phyloP scores from a whole-genome alignment of 2,888 invertebrate species.

The Clistopyga incitator region DNA sequence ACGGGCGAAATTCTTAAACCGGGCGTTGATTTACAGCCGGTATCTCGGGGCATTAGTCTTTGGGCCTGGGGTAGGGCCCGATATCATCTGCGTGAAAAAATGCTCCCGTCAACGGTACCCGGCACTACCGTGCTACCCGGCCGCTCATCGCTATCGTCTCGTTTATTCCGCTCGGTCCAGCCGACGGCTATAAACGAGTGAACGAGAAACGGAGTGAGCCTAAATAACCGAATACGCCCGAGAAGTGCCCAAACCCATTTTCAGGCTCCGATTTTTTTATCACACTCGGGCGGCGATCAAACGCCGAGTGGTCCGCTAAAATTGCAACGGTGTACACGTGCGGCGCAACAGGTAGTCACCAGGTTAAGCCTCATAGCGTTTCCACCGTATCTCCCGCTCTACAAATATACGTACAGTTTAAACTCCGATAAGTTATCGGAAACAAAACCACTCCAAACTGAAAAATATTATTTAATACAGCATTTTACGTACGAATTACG shows the following conservation, averaged over 20 bases:
- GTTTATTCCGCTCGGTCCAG: slow-evolving; percentile 43
- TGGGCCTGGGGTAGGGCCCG: slow-evolving; percentile 71
- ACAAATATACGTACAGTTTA: slow-evolving; percentile 4
- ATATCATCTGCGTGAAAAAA: slow-evolving; percentile 81
- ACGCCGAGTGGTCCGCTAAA: slow-evolving; percentile 33
- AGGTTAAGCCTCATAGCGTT: slow-evolving; percentile 53
- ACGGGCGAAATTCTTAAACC: slow-evolving; percentile 54
- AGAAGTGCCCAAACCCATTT: slow-evolving; percentile 8
- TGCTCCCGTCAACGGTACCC: slow-evolving; percentile 78
- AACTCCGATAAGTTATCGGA: slow-evolving; percentile 5
- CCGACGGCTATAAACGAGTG: slow-evolving; percentile 23
- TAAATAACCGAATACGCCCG: slow-evolving; percentile 27
- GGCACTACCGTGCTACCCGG: slow-evolving; percentile 79
- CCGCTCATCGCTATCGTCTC: slow-evolving; percentile 58
- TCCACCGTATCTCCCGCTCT: slow-evolving; percentile 17
- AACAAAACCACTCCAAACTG: slow-evolving; percentile 6
- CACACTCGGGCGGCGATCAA: slow-evolving; percentile 6
- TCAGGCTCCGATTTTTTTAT: background rate
- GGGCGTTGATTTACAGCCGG: slow-evolving; percentile 79
- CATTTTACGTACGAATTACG: background rate
- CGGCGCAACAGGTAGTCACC: slow-evolving; percentile 56
- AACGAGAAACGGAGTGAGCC: slow-evolving; percentile 7
- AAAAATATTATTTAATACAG: too few relatives aligned
- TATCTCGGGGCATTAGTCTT: slow-evolving; percentile 81
- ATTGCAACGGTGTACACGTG: slow-evolving; percentile 36